Base-by-base conservation (phyloP, 30 jellyfish, hydroid and myxozoan genomes). In the Turritopsis dohrnii region DNA sequence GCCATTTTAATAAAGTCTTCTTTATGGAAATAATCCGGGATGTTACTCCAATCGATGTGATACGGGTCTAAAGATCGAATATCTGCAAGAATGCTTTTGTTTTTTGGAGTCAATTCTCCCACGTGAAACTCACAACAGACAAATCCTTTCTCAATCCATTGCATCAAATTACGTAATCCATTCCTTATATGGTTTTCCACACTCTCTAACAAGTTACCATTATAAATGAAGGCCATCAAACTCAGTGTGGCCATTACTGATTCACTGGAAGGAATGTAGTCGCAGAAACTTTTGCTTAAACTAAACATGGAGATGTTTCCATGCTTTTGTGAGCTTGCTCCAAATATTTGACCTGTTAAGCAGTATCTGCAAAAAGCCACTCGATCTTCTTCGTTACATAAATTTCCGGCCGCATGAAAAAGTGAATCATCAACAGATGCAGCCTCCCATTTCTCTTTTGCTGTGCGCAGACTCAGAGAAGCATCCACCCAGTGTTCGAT, bases 271-370 rank as follows among this genome's bases (percentile, higher is more conserved):
- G 30, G 77, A 9, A 7, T 23, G 77, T 69, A 69, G 16, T 69
- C 31, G 28, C 30, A 17, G 30, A 69, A 69, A 7, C 31, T 23
- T n/a, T 23, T 23, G 31, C 31, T 69, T 19, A 23, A n/a, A 27
- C 31, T 7, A 74, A 74, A 74, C 83, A 74, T 74, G 65, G 83
- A n/a, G 83, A 29, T 22, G 83, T 74, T 74, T 1, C 83, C 83
- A 74, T 21, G 65, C 18, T n/a, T 21, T 74, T 74, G 53, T 23
- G 83, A 74, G 17, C 41, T 22, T 9, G 13, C 83, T 9, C 53
- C 83, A 74, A 74, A 74, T 74, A 74, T 74, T 26, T 24, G 53
- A 74, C 83, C 83, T 74, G 83, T 74, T 19, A 74, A 29, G 19
- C 24, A 29, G 41, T 74, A 74, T 23, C 83, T 28, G 65, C 65